Conservation (phyloP, 2,113 vertebrate species). For the Cisticola juncidis region DNA sequence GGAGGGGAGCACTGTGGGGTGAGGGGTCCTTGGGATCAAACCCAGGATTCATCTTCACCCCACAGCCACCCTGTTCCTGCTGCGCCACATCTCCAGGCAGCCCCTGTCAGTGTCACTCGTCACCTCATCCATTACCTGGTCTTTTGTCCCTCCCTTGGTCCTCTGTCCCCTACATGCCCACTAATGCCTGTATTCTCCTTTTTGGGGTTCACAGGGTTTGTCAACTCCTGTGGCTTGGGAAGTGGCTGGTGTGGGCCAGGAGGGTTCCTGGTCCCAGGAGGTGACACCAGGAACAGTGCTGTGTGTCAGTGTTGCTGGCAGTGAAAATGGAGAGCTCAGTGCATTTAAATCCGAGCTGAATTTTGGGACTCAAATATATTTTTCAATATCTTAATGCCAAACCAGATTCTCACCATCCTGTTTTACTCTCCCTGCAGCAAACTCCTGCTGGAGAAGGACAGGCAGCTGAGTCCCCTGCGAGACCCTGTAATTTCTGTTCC, state of each 20-base stretch:
- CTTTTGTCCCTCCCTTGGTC: background rate
- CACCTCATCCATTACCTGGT: background rate
- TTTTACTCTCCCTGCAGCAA: rapidly evolving
- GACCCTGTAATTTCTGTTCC: background rate
- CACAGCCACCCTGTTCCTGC: background rate
- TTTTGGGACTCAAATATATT: background rate
- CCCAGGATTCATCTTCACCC: background rate
- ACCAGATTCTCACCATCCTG: background rate
- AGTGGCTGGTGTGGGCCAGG: background rate
- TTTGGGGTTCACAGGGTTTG: background rate
- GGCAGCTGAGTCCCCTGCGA: rapidly evolving
- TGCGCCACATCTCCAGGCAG: background rate
- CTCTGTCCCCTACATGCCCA: background rate
- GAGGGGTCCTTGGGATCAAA: background rate
- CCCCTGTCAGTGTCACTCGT: background rate
- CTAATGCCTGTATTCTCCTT: background rate
- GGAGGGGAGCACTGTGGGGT: background rate
- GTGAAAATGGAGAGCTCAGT: background rate
- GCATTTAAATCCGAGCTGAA: background rate
- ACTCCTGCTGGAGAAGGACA: background rate
- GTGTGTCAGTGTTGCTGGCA: background rate
- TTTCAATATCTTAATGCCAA: background rate
- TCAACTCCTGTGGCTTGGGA: background rate
- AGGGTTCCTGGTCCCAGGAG: background rate
- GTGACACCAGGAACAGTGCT: background rate